phyloP scores from a whole-genome alignment of 2,113 vertebrate species.

The Rhinolophus ferrumequinum region DNA sequence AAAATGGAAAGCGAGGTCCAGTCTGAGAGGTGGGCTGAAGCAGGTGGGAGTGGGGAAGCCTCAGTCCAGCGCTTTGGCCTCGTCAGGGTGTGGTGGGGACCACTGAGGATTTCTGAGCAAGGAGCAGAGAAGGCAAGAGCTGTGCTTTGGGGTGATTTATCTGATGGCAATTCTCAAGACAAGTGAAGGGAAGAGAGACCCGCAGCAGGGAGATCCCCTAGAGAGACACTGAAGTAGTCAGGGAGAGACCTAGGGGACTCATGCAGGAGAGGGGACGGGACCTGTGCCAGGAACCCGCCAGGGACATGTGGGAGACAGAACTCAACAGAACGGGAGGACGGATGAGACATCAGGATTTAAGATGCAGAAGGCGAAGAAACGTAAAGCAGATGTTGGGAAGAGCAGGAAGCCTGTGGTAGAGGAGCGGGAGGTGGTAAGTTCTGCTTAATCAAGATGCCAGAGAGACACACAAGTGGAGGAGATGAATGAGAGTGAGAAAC shows the following conservation, averaged over 20 bases:
- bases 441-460: not conserved
- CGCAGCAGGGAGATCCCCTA: not conserved
- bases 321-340: not conserved
- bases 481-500: accelerated
- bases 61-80: not conserved
- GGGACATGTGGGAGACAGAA: too few species aligned
- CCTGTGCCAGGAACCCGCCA: not conserved
- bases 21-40: accelerated
- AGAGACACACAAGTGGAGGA: accelerated
- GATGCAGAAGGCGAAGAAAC: not conserved
- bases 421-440: accelerated
- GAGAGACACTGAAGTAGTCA: not conserved
- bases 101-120: not conserved
- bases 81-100: not conserved
- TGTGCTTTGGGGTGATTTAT: too few species aligned
- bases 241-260: not conserved
- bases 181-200: not conserved
- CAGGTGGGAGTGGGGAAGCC: not conserved
- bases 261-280: not conserved
- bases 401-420: not conserved
- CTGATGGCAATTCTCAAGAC: not conserved
- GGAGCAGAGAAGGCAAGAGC: not conserved
- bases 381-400: not conserved
- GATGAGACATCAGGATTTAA: not conserved
- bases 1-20: too few species aligned